Evolutionary conservation across 2,113 vertebrate species (phyloP), one percentile per base, ranked within the genome.

Genomic region (Empidonax alnorum): DNA sequence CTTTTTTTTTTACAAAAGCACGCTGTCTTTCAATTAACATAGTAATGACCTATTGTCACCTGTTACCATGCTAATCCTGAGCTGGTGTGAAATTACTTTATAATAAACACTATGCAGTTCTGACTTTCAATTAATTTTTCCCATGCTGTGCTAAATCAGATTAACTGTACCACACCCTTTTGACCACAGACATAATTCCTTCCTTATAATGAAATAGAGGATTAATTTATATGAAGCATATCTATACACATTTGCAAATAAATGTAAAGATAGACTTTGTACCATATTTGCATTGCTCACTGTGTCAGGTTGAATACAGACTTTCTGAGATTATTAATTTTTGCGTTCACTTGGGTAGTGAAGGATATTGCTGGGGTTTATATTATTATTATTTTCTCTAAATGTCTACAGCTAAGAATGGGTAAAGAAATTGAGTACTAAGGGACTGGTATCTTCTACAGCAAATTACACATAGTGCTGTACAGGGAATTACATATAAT

Each of bases 71-170:
- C 95, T 98, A 98, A 98, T 98, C 98, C 97, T 97, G 97, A 98
- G 97, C 97, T 98, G 97, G 97, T 98, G 98, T 98, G 98, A 98
- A 98, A 98, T 98, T 98, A 98, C 98, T 98, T 98, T 96, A 97
- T 98, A 98, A 98, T 98, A 98, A 98, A 98, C 96, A 98, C 97
- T 98, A 98, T 97, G 97, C 97, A 98, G 96, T 97, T 97, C 96
- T 98, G 97, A 98, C 97, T 98, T 98, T 97, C 98, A 98, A 98
- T 98, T 98, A 98, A 98, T 98, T 98, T 98, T 98, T 97, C 97
- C 97, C 97, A 98, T 98, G 98, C 98, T 98, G 97, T 21, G 97
- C 91, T 97, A 98, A 98, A 98, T 98, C 98, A 98, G 97, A 98
- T 98, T 98, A 98, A 96, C 76, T 93, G 85, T 95, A 96, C 95